Evolutionary conservation across 2,113 vertebrate species (phyloP), one percentile per base, ranked within the genome.

Genomic region (Pyxicephalus adspersus): DNA sequence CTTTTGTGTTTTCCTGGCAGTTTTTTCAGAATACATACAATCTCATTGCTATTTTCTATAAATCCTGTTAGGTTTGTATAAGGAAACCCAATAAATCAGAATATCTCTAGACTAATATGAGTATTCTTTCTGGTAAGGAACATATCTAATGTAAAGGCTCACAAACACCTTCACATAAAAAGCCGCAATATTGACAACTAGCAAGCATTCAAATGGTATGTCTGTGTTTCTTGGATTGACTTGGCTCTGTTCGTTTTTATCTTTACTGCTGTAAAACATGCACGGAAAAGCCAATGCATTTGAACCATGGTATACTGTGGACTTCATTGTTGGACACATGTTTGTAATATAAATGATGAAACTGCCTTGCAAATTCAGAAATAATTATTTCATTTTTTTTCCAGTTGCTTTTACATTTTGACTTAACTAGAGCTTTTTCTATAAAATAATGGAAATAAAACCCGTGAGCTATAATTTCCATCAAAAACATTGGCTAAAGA

Each of bases 191-290:
- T 76, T 97, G 65, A 93, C 95, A 31, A 80, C 94, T 73, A 92
- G 94, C 83, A 98, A 93, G 81, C 95, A 96, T 70, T 90, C 98
- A 73, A 98, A n/a, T 89, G 98, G 4, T 99, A 90, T 85, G 17
- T 5, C 63, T 31, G 31, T 7, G 2, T 20, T 20, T 7, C 38
- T 28, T 31, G 5, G n/a, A 25, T 19, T 3, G 22, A 31, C 1
- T 38, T 38, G 28, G 45, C 50, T 77, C 5, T 54, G 15, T 6
- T 50, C 3, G 5, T n/a, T 64, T 54, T 55, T 72, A 54, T 55
- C 17, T 19, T 51, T 26, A 55, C 26, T 29, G 50, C 17, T 55
- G 23, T 31, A 20, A 45, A 55, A 78, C 63, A 66, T 65, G 75
- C 61, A 25, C 64, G 45, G 38, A 64, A 52, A 68, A 57, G 16